Evolutionary conservation across 2,797 vertebrate species (phyloP), one percentile per base, ranked within the genome.

Genomic region (Semaprochilodus insignis): DNA sequence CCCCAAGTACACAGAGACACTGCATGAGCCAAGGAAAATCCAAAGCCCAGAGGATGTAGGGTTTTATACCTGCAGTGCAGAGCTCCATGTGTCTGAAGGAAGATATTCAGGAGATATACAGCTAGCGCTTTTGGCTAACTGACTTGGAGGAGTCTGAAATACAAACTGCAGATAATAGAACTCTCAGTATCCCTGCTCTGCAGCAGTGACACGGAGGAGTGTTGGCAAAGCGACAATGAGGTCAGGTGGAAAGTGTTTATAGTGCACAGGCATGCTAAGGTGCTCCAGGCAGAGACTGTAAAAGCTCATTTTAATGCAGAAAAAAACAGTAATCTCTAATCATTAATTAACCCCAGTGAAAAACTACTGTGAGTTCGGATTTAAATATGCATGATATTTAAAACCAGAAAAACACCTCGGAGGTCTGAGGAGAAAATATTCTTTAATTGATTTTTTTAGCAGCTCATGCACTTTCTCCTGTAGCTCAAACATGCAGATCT

Each of bases 1-100:
- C 91, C 84, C 86, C 82, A 66, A 80, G 85, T 78, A 78, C 21
- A 77, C 83, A 57, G 34, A 81, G 83, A 87, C 16, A 44, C 82
- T 36, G 40, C 74, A 85, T 54, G 75, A 89, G 74, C 69, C 57
- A 57, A 81, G n/a, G 59, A 80, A 66, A 54, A 7, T 23, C 55
- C 10, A n/a, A 44, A 75, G 34, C 57, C 4, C 65, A 48, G 16
- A 48, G 10, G 17, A 66, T 48, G 73, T 63, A 21, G 67, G 40
- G 16, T 19, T 27, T 70, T 48, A 14, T 73, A 67, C 67, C 34
- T 51, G 5, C 69, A 31, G 78, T 31, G 25, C 70, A 57, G 57
- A 40, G 36, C 23, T 63, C 73, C 66, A 27, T 7, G 13, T 36
- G 72, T n/a, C 52, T 59, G 65, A 57, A 76, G 25, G 57, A 59